Evolutionary conservation across 2,113 vertebrate genomes (phyloP).

Genomic region (Dolichotis patagonum): DNA sequence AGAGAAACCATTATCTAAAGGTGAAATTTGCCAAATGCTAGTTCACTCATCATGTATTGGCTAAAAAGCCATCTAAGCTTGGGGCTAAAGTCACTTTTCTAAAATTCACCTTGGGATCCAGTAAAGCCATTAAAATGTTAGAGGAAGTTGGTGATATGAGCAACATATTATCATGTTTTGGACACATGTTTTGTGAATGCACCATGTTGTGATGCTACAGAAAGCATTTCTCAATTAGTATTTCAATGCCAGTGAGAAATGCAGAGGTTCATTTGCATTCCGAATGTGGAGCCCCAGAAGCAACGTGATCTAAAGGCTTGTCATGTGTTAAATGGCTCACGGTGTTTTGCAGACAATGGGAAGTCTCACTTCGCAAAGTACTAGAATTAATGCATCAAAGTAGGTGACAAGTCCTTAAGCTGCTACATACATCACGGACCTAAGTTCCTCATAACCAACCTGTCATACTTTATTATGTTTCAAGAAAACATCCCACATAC

Average conservation of each 20-base stretch:
- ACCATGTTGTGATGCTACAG: neutral
- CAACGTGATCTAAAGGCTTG: constrained; percentile 79
- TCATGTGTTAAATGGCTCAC: constrained; percentile 80
- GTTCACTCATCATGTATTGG: constrained; percentile 54
- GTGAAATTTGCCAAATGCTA: constrained; percentile 60
- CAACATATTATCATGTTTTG: neutral
- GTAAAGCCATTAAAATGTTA: constrained; percentile 62
- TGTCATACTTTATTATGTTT: constrained; percentile 84
- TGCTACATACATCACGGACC: constrained; percentile 80
- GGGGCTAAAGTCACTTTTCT: constrained; percentile 75
- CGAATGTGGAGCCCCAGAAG: constrained; percentile 41
- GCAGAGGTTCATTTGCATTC: constrained; percentile 77
- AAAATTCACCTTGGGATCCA: constrained; percentile 72
- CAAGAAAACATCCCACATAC: constrained; percentile 72
- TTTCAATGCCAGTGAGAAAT: constrained; percentile 58
- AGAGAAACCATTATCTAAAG: constrained; percentile 53
- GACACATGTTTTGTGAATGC: neutral
- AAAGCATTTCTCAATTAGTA: constrained; percentile 51
- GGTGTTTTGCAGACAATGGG: constrained; percentile 73
- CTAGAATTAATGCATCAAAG: constrained; percentile 83
- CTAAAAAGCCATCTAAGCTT: constrained; percentile 74
- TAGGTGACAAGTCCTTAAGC: constrained; percentile 85
- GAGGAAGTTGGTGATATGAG: constrained; percentile 57
- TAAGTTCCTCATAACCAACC: constrained; percentile 81
- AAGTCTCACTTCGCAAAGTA: constrained; percentile 80